These are phyloP conservation scores for Mycetomoellerius zeteki DNA, from an alignment of 1,140 invertebrate genomes.

Conservation along the genomic window DNA sequence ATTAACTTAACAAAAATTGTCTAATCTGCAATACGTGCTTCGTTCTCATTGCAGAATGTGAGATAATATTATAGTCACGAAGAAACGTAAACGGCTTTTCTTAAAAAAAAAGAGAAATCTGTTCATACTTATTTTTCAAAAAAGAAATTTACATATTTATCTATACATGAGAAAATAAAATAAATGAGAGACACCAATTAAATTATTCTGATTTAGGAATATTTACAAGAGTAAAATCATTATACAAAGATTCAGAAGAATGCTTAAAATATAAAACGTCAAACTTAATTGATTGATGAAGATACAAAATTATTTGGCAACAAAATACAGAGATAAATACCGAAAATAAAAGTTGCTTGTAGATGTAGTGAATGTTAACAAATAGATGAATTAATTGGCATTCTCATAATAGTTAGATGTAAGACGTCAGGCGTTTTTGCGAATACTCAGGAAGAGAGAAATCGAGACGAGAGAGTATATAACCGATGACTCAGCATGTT, in stretches of 20 bases:
- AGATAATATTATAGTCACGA: constrained; percentile 14
- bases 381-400: constrained; percentile 32
- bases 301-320: background rate
- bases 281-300: background rate
- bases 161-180: background rate
- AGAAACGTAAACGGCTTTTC: background rate
- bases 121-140: background rate
- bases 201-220: background rate
- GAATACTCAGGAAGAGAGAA: constrained; percentile 16
- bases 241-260: background rate
- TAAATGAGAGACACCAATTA: background rate
- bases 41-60: constrained; percentile 47
- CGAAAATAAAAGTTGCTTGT: background rate
- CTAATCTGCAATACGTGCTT: constrained; percentile 70
- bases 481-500: constrained; percentile 20
- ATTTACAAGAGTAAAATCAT: background rate
- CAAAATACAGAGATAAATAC: constrained; percentile 3
- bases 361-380: background rate
- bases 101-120: background rate
- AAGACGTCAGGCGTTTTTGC: background rate
- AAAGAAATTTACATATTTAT: background rate
- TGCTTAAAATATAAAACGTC: background rate
- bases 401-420: constrained; percentile 1
- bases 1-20: constrained; percentile 65
- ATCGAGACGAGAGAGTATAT: background rate